phyloP scores from a whole-genome alignment of 2,888 invertebrate genomes.

The Ornithoptera priamus region DNA sequence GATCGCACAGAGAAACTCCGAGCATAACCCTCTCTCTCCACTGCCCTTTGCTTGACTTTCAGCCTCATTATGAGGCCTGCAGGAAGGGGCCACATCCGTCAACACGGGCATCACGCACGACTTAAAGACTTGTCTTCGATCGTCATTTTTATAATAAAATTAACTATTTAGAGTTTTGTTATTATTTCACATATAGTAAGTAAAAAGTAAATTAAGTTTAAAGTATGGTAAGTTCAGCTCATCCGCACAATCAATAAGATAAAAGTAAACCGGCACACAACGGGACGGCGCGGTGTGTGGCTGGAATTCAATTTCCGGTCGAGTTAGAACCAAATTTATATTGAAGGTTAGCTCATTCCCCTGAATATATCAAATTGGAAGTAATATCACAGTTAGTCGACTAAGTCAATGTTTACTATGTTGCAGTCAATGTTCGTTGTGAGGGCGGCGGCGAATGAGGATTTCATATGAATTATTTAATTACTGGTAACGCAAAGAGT shows the following conservation, averaged over 20 bases:
- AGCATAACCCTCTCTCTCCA: too few relatives aligned
- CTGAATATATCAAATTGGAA: conserved; percentile 34
- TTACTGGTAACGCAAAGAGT: too few relatives aligned
- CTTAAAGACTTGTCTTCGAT: background rate
- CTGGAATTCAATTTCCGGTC: conserved; percentile 54
- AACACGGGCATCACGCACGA: too few relatives aligned
- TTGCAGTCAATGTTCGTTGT: background rate
- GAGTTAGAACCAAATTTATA: conserved; percentile 47
- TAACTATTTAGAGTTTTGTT: background rate
- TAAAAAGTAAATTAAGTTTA: conserved; percentile 22
- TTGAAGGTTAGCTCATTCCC: conserved; percentile 37
- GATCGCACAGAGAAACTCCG: too few relatives aligned
- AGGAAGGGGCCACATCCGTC: too few relatives aligned
- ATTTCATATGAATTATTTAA: too few relatives aligned
- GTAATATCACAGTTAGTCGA: conserved; percentile 31
- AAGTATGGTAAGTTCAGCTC: conserved; percentile 26
- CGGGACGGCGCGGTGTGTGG: conserved; percentile 42
- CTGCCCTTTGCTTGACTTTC: too few relatives aligned
- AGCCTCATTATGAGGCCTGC: too few relatives aligned
- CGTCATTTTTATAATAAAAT: background rate
- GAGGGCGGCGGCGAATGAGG: too few relatives aligned
- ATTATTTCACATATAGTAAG: background rate
- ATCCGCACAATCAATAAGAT: conserved; percentile 38
- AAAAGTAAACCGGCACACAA: conserved; percentile 39
- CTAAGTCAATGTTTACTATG: conserved; percentile 19